Evolutionary conservation across 2,113 vertebrate genomes (phyloP), one percentile per base, ranked within the genome.

Genomic region (Phyllostomus hastatus): DNA sequence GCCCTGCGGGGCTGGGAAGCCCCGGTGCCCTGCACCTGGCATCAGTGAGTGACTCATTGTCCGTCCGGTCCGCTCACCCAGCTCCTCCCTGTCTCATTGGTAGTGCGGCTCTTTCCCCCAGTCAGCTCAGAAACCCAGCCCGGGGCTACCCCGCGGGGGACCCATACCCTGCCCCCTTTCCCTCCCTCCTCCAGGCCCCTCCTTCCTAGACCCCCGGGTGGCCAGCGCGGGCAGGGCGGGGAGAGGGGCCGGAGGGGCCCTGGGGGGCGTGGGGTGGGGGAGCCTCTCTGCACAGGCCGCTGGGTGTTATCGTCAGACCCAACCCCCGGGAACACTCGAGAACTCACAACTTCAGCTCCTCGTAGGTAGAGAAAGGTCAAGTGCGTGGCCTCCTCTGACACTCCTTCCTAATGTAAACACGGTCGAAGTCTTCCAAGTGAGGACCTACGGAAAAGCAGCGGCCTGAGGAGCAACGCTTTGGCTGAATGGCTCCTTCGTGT

Each of bases 401-500:
- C n/a, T 61, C 26, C 52, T 59, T 64, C 41, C 19, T 38, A 46
- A 61, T 61, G 78, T 78, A 64, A 66, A n/a, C 14, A 20, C 16
- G 35, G 7, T 31, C 10, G 24, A 75, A 86, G 28, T 57, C 31
- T 92, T 83, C 54, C 83, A 87, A 54, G 70, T 64, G 31, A 79
- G 12, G 69, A 52, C 54, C 81, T 19, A n/a, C 26, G 38, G 83
- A 83, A 95, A 93, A 15, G 22, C 20, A 69, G 80, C 57, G 64
- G 78, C 81, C 78, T 70, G 50, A 88, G 61, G 85, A 76, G 28
- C 38, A 88, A 43, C 41, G 52, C 7, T 6, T 75, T 72, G 79
- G 46, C 31, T 61, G 78, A 91, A 88, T 41, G 54, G 5, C 20
- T 85, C 26, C 78, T 96, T 94, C 84, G 54, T 94, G 76, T 89